phyloP scores from a whole-genome alignment of 2,113 vertebrate species.

The Ictidomys tridecemlineatus region DNA sequence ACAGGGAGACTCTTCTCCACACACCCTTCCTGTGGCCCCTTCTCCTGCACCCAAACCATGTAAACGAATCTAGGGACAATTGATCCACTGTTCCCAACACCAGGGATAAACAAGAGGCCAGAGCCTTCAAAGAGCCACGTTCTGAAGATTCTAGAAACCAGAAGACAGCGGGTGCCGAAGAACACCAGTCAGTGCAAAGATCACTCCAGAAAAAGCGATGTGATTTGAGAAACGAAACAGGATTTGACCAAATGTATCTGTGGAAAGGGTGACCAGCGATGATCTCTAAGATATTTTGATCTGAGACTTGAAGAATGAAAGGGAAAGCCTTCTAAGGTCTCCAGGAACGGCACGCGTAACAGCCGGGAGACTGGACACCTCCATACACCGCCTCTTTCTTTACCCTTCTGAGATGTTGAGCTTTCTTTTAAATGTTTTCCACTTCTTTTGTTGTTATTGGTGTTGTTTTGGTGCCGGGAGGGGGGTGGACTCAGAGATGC shows the following conservation, averaged over 20 bases:
- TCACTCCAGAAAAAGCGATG: background rate
- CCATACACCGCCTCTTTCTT: background rate
- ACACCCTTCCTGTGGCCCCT: background rate
- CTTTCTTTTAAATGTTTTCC: background rate
- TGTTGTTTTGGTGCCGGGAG: no score
- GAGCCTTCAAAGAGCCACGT: background rate
- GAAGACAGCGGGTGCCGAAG: background rate
- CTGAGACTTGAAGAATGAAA: background rate
- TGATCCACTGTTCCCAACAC: background rate
- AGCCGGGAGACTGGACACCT: rapidly evolving
- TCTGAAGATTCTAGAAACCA: background rate
- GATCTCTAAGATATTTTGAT: background rate
- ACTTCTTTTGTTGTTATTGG: background rate
- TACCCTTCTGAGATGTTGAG: background rate
- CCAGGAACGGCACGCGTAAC: rapidly evolving
- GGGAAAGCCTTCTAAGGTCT: background rate
- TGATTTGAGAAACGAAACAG: background rate
- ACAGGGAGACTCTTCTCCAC: background rate
- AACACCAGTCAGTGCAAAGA: background rate
- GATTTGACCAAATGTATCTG: background rate
- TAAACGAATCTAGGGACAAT: background rate
- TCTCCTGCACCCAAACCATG: background rate
- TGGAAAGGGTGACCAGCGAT: rapidly evolving
- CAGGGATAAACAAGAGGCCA: background rate
- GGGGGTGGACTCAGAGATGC: no score